Base-by-base conservation (phyloP, 2,113 vertebrate species). In the Varanus komodoensis region DNA sequence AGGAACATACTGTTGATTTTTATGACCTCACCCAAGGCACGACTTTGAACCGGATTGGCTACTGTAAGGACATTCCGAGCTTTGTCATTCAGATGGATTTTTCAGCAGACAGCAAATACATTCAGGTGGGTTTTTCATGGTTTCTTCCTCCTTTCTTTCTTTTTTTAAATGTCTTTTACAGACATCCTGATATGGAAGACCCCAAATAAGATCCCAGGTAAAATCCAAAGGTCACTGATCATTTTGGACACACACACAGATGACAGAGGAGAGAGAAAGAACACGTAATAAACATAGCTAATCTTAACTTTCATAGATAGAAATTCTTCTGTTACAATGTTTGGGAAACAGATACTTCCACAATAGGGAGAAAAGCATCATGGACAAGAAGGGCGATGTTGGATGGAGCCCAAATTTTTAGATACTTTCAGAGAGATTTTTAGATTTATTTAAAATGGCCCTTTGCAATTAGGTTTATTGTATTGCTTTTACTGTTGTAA, bases 51-150 rank as follows among this genome's bases (percentile, higher is more conserved):
- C 97, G 99, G 86, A 98, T 98, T 0, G 99, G 99, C 32, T 99
- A 99, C 97, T 99, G 99, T 95, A 99, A 98, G 94, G 99, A 99
- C 93, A 98, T 99, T 57, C 97, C 98, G 0, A 98, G 99, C 79
- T 98, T 98, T 85, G 98, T 99, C 86, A 97, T 99, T 85, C 99
- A 99, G 97, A 97, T 99, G 91, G 99, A 99, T 94, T 99, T 99
- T 92, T 99, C 99, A 34, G 98, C 99, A 0, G 98, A 99, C 96
- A 98, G 98, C 97, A 98, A 95, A 91, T 98, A 98, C 95, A 98
- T 99, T 88, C 98, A 99, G 99, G 99, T 99, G 96, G 0, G 96
- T 44, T 68, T 88, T 29, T 44, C 38, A 44, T 21, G 64, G 1
- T 19, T 64, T 21, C 0, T 67, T 44, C 4, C 5, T 5, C 8